These are phyloP conservation scores for Felis catus DNA, from an alignment of 2,113 vertebrate genomes.

Conservation along the genomic window DNA sequence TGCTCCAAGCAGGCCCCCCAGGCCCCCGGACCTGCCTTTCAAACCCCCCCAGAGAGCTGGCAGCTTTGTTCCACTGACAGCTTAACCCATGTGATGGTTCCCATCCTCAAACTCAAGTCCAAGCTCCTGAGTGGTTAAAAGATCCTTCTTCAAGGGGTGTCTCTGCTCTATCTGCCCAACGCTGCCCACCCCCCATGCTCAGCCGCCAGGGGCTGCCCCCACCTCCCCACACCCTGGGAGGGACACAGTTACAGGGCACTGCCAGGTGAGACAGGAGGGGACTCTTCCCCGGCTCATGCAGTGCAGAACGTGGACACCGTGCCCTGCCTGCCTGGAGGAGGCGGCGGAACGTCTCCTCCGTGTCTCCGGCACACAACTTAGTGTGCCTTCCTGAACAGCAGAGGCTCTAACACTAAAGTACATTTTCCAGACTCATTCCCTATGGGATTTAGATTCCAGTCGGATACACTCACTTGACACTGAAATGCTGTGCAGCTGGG, in stretches of 20 bases:
- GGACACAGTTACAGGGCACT: too few relatives aligned
- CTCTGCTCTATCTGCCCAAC: neutral
- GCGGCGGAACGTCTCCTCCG: rapidly evolving
- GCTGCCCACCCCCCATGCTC: neutral
- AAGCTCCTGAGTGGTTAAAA: neutral
- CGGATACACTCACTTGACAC: rapidly evolving
- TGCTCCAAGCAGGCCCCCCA: neutral
- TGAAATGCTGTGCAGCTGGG: neutral
- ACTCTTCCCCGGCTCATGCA: neutral
- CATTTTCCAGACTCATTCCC: neutral
- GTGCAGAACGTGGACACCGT: rapidly evolving
- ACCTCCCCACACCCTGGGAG: neutral
- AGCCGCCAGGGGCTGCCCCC: too few relatives aligned
- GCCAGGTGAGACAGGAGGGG: neutral
- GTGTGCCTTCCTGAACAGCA: neutral
- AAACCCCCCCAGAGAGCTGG: neutral
- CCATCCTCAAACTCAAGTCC: neutral
- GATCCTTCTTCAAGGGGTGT: neutral
- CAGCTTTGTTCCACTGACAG: too few relatives aligned
- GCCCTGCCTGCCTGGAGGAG: rapidly evolving
- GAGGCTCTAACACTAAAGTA: neutral
- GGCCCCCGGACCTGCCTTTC: neutral
- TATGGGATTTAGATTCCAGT: neutral
- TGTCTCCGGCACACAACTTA: rapidly evolving
- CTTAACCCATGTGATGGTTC: neutral